Conservation (phyloP, 30 jellyfish, hydroid and myxozoan species). For the Cassiopea andromeda region DNA sequence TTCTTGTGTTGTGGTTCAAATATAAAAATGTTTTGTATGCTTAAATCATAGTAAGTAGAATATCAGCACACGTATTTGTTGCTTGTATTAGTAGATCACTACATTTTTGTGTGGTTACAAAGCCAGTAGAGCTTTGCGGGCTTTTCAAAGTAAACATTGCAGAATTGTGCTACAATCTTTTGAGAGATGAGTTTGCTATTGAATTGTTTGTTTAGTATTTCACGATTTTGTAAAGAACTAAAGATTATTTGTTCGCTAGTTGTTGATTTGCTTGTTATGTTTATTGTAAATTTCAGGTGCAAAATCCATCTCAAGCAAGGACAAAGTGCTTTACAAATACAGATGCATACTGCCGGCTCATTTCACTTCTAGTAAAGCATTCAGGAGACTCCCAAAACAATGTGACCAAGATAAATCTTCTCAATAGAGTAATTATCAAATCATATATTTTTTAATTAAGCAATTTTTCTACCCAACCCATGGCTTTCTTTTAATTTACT, state of each 20-base stretch:
- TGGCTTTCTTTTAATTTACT: neutral
- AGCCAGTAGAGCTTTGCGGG: no score
- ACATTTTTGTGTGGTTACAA: no score
- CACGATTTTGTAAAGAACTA: neutral
- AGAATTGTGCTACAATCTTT: no score
- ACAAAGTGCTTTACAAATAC: slow-evolving; percentile 94
- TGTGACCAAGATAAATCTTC: slow-evolving; percentile 88
- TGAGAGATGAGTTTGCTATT: no score
- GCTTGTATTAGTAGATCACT: no score
- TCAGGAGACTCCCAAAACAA: slow-evolving; percentile 95
- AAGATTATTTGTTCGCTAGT: neutral
- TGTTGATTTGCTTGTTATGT: neutral
- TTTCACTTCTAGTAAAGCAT: slow-evolving; percentile 89
- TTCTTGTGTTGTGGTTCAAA: no score
- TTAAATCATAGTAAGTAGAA: no score
- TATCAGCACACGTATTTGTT: no score
- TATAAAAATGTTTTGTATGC: no score
- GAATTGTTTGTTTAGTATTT: neutral
- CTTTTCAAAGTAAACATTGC: no score
- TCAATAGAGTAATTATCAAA: slow-evolving; percentile 74
- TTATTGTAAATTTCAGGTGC: slow-evolving; percentile 68
- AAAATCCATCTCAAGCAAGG: slow-evolving; percentile 87
- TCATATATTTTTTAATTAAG: no score
- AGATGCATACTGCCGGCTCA: slow-evolving; percentile 95
- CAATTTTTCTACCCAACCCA: neutral